Conservation (phyloP, 1,140 invertebrate species). For the Caenorhabditis remanei region DNA sequence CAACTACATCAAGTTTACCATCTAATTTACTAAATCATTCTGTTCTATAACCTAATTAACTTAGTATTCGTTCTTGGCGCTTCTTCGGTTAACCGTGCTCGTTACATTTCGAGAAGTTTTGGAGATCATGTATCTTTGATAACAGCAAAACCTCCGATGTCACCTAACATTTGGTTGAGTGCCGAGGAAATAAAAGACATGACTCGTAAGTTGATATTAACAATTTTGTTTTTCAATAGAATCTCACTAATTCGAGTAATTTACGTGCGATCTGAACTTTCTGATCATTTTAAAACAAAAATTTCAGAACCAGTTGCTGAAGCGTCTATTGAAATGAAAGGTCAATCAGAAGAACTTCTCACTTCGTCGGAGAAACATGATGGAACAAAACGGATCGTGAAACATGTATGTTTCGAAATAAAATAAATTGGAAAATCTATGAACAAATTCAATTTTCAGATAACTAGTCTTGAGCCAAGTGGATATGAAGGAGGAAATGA, state of each 20-base stretch:
- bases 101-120: slow-evolving; percentile 12
- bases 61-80: slow-evolving; percentile 22
- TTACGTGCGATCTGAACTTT: no score
- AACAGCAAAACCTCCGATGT: slow-evolving; percentile 21
- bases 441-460: not conserved
- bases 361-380: not conserved
- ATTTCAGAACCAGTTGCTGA: slow-evolving; percentile 11
- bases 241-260: no score
- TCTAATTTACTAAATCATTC: no score
- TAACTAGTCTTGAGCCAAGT: slow-evolving; percentile 8
- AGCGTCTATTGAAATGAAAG: slow-evolving; percentile 18
- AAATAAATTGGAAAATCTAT: not conserved
- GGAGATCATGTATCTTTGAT: slow-evolving; percentile 2
- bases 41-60: not conserved
- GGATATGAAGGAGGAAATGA: slow-evolving; percentile 49
- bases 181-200: not conserved
- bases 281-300: no score
- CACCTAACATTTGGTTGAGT: slow-evolving; percentile 32
- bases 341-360: slow-evolving; percentile 27
- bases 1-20: no score
- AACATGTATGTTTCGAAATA: not conserved
- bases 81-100: slow-evolving; percentile 47
- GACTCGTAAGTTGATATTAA: slow-evolving; percentile 15
- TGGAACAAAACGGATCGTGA: slow-evolving; percentile 33
- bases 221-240: not conserved